phyloP scores from a whole-genome alignment of 2,113 vertebrate species.

The Rynchops niger region DNA sequence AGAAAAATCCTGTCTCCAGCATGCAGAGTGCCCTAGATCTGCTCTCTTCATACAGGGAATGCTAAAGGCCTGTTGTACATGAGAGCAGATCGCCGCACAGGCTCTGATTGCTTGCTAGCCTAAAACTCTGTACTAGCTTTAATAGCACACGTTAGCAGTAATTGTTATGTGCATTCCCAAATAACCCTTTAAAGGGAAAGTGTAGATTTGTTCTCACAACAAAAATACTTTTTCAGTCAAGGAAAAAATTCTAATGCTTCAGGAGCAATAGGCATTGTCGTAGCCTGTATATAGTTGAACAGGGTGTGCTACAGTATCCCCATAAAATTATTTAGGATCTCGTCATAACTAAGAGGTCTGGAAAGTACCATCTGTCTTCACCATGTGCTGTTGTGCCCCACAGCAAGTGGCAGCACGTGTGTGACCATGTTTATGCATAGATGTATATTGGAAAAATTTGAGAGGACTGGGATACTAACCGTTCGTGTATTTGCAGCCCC shows the following conservation, averaged over 20 bases:
- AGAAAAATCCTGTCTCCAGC: background rate
- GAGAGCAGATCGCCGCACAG: background rate
- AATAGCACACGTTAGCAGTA: rapidly evolving
- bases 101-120: background rate
- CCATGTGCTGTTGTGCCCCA: background rate
- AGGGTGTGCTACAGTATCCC: background rate
- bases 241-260: background rate
- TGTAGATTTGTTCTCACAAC: background rate
- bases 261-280: background rate
- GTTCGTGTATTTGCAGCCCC: background rate
- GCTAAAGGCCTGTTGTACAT: background rate
- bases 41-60: background rate
- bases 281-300: background rate
- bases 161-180: background rate
- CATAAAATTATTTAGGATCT: background rate
- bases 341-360: background rate
- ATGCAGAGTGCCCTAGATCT: background rate
- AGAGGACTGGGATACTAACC: background rate
- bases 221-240: background rate
- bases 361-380: background rate
- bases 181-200: background rate
- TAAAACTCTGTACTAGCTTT: background rate
- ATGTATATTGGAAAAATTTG: background rate
- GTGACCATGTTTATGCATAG: background rate
- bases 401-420: background rate